Percentiles rank a stretch among this genome's conserved stretches.
Evolutionary conservation across 2,797 vertebrate species (phyloP).

Genomic region (Australoheros facetus): DNA sequence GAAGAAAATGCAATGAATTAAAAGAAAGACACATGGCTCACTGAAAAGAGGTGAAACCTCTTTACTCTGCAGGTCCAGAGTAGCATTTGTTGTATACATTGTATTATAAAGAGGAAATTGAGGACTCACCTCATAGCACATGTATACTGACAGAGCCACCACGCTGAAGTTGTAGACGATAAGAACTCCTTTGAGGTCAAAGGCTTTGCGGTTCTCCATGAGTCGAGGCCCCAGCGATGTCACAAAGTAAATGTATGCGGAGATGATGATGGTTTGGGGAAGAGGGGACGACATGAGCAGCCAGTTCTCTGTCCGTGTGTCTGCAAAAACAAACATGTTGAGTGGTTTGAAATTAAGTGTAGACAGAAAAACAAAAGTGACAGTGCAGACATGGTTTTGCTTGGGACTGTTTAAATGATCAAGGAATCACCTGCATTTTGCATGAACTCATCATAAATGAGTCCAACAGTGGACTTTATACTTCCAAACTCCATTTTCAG

Average conservation of each 20-base stretch:
- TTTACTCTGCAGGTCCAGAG: neutral
- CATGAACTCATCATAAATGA: conserved; percentile 89
- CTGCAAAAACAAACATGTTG: conserved; percentile 67
- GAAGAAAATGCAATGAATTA: too few relatives aligned
- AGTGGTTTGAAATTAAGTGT: neutral
- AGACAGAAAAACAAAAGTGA: neutral
- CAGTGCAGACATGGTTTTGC: neutral
- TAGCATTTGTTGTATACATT: neutral
- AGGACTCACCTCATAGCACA: conserved; percentile 91
- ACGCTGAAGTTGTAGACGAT: conserved; percentile 90
- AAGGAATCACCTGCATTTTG: conserved; percentile 87
- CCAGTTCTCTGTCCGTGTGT: conserved; percentile 88
- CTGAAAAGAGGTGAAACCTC: neutral
- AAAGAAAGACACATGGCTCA: neutral
- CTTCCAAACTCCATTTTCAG: conserved; percentile 87
- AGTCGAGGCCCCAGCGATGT: conserved; percentile 89
- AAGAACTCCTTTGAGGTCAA: conserved; percentile 89
- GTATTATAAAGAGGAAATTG: neutral
- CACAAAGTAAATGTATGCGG: conserved; percentile 91
- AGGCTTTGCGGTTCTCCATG: conserved; percentile 96
- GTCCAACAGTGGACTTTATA: conserved; percentile 85
- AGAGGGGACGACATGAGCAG: conserved; percentile 92
- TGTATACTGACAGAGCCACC: conserved; percentile 92
- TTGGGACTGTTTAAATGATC: too few relatives aligned
- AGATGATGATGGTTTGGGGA: conserved; percentile 88